These are phyloP conservation scores for Labroides dimidiatus DNA, from an alignment of 2,797 vertebrate species.

Conservation along the genomic window DNA sequence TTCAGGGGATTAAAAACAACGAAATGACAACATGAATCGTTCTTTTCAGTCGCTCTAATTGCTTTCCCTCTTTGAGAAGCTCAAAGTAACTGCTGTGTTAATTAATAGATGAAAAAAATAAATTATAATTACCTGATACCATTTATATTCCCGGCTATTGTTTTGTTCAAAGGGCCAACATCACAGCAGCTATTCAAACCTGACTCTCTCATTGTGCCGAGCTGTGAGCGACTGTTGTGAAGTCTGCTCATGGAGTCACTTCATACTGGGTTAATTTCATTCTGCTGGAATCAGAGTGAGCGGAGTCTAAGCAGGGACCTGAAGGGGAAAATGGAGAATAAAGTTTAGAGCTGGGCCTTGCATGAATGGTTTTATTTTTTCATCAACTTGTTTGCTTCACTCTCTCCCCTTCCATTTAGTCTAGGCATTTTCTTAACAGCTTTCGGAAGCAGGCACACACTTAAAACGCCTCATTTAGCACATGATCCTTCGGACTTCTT, in stretches of 20 bases:
- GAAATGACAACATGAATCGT: neutral
- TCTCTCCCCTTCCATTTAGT: neutral
- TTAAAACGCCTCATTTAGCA: neutral
- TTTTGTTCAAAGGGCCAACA: conserved; percentile 7
- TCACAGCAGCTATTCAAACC: conserved; percentile 1
- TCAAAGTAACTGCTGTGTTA: neutral
- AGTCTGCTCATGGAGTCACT: neutral
- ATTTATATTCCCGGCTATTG: conserved; percentile 7
- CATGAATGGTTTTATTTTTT: conserved; percentile 15
- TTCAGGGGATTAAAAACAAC: neutral
- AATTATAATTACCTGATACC: conserved; percentile 5
- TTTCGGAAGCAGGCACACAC: neutral
- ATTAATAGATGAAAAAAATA: conserved; percentile 1
- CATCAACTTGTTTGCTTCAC: neutral
- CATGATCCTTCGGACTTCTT: neutral
- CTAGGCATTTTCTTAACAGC: neutral
- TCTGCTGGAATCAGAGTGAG: conserved; percentile 7
- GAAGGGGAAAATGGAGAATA: conserved; percentile 1
- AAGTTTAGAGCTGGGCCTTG: neutral
- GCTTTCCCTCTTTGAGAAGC: neutral
- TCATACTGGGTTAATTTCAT: conserved; percentile 11
- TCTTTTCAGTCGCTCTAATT: neutral
- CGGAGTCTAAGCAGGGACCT: neutral
- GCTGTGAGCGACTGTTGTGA: conserved; percentile 19
- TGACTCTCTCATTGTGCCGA: conserved; percentile 11